Conservation (phyloP, 1,140 invertebrate genomes). For the Lepidostoma basale region DNA sequence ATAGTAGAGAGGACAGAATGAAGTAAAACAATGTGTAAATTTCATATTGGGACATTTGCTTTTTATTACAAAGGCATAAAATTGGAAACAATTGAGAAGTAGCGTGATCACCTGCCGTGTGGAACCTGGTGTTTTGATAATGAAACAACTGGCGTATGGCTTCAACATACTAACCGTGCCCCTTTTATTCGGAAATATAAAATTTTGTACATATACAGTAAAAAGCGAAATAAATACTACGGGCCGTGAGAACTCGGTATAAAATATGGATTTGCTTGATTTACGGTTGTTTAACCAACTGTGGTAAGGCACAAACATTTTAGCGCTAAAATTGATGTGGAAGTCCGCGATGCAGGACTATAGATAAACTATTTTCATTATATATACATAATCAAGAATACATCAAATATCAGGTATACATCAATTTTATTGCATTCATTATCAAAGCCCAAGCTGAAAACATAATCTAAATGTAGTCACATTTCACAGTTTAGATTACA, state of each 20-base stretch:
- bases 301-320: slow-evolving; percentile 27
- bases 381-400: slow-evolving; percentile 1
- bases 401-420: slow-evolving; percentile 53
- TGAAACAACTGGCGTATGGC: slow-evolving; percentile 27
- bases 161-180: slow-evolving; percentile 16
- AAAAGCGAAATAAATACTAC: slow-evolving; percentile 7
- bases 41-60: slow-evolving; percentile 41
- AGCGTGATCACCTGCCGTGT: slow-evolving; percentile 3
- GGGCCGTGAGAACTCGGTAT: slow-evolving; percentile 11
- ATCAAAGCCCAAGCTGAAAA: slow-evolving; percentile 34
- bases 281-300: slow-evolving; percentile 9
- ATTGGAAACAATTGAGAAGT: slow-evolving; percentile 38
- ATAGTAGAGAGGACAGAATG: slow-evolving; percentile 1
- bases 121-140: slow-evolving; percentile 39
- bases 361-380: neutral
- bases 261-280: slow-evolving; percentile 12
- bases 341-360: neutral
- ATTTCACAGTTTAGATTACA: slow-evolving; percentile 31
- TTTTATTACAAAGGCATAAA: slow-evolving; percentile 41
- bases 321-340: slow-evolving; percentile 16
- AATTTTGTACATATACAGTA: slow-evolving; percentile 19
- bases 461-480: slow-evolving; percentile 10
- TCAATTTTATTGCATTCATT: slow-evolving; percentile 39
- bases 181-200: slow-evolving; percentile 1
- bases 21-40: slow-evolving; percentile 19